phyloP scores from a whole-genome alignment of 2,888 invertebrate species.

The Acrobasis repandana region DNA sequence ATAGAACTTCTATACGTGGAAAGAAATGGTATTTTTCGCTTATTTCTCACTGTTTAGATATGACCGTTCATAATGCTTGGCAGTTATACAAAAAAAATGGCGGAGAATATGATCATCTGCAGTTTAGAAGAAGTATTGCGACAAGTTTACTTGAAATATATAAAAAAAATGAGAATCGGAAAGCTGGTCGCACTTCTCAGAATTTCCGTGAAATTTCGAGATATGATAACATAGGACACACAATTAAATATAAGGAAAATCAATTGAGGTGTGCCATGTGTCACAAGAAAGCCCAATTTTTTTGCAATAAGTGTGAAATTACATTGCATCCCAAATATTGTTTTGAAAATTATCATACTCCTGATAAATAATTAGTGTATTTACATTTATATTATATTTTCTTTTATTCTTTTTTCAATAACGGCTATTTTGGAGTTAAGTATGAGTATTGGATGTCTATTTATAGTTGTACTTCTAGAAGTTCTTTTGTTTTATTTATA shows the following conservation, averaged over 20 bases:
- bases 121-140: conserved; percentile 1
- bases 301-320: conserved; percentile 5
- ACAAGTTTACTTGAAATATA: conserved; percentile 1
- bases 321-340: conserved; percentile 8
- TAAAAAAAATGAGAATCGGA: not conserved
- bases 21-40: conserved; percentile 21
- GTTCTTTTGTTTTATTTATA: not conserved
- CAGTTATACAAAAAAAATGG: not conserved
- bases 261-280: not conserved
- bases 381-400: not conserved
- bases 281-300: conserved; percentile 11
- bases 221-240: not conserved
- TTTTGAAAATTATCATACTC: conserved; percentile 1
- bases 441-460: not conserved
- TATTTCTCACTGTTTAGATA: not conserved
- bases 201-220: not conserved
- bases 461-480: not conserved
- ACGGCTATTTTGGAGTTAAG: not conserved
- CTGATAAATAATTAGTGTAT: not conserved
- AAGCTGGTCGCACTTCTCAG: not conserved
- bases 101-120: conserved; percentile 5
- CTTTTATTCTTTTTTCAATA: too few species aligned
- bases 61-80: not conserved
- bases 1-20: conserved; percentile 18
- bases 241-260: not conserved